A percentile compares a stretch with the other conserved stretches of the same genome.
phyloP scores from a whole-genome alignment of 2,888 invertebrate genomes.

The Drymonia ruficornis region DNA sequence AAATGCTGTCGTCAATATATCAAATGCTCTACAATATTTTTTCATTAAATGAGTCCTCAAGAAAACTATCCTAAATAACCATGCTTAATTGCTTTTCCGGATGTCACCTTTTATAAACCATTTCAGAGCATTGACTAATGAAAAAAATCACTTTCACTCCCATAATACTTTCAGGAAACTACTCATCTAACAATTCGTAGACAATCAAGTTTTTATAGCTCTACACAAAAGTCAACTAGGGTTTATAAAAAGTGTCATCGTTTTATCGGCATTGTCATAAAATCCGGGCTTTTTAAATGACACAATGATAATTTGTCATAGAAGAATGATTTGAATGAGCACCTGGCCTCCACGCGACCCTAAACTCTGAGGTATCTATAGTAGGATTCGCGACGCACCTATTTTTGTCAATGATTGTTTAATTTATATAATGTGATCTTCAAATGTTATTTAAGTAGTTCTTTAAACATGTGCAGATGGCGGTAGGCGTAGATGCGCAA shows the following conservation, averaged over 20 bases:
- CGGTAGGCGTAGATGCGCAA: conserved; percentile 55
- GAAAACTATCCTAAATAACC: background rate
- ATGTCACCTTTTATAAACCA: background rate
- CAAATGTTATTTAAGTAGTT: conserved; percentile 79
- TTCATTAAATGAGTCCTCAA: background rate
- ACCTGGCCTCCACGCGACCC: conserved; percentile 80
- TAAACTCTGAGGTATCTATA: conserved; percentile 39
- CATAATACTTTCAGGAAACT: conserved; percentile 31
- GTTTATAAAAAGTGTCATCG: conserved; percentile 59
- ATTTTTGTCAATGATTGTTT: conserved; percentile 78
- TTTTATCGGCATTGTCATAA: conserved; percentile 64
- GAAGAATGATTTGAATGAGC: conserved; percentile 59
- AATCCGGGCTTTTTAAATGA: conserved; percentile 60
- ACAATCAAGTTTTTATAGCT: conserved; percentile 41
- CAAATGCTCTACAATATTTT: no score
- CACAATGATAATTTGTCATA: conserved; percentile 82
- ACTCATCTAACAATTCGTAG: conserved; percentile 25
- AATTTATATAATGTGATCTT: conserved; percentile 83
- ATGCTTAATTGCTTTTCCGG: conserved; percentile 6
- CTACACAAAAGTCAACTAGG: conserved; percentile 54
- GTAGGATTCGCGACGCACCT: conserved; percentile 73
- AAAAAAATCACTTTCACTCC: conserved; percentile 19
- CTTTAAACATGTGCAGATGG: conserved; percentile 79
- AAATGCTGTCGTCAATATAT: no score
- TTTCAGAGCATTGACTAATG: conserved; percentile 13